Conservation (phyloP, 1,140 invertebrate genomes). For the Macrotrachela quadricornifera region DNA sequence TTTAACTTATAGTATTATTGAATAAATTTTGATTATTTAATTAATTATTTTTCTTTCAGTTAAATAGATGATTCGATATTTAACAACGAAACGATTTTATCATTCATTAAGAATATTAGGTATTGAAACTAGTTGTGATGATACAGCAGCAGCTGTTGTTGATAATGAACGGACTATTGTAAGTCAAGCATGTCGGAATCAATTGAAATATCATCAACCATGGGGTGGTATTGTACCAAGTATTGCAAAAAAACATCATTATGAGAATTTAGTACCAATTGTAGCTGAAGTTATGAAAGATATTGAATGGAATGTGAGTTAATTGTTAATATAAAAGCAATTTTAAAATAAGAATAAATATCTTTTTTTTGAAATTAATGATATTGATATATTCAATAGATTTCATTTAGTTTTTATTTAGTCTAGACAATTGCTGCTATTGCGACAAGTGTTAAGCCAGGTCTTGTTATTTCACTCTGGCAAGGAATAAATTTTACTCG, state of each 20-base stretch:
- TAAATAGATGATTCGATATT: too few relatives aligned
- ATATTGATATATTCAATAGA: too few relatives aligned
- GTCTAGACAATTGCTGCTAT: slow-evolving; percentile 56
- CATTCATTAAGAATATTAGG: slow-evolving; percentile 41
- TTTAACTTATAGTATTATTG: too few relatives aligned
- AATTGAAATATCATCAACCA: slow-evolving; percentile 19
- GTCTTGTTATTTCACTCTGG: slow-evolving; percentile 49
- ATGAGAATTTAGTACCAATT: slow-evolving; percentile 49
- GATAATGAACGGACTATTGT: slow-evolving; percentile 45
- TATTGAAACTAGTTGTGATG: slow-evolving; percentile 96
- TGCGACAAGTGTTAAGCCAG: slow-evolving; percentile 68
- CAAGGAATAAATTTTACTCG: slow-evolving; percentile 67
- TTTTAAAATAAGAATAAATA: too few relatives aligned
- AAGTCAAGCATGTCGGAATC: slow-evolving; percentile 41
- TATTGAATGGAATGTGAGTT: not conserved
- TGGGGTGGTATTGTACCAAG: slow-evolving; percentile 73
- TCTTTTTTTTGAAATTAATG: too few relatives aligned
- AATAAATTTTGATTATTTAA: too few relatives aligned
- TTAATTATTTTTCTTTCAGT: too few relatives aligned
- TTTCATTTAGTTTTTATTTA: slow-evolving; percentile 4
- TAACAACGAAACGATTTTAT: too few relatives aligned
- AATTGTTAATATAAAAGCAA: too few relatives aligned
- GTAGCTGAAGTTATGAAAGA: slow-evolving; percentile 34
- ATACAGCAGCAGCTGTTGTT: slow-evolving; percentile 73
- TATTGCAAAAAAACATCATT: slow-evolving; percentile 56